Percentiles rank a stretch among this genome's conserved stretches.
phyloP scores from a whole-genome alignment of 2,113 vertebrate species.

The Laterallus jamaicensis region DNA sequence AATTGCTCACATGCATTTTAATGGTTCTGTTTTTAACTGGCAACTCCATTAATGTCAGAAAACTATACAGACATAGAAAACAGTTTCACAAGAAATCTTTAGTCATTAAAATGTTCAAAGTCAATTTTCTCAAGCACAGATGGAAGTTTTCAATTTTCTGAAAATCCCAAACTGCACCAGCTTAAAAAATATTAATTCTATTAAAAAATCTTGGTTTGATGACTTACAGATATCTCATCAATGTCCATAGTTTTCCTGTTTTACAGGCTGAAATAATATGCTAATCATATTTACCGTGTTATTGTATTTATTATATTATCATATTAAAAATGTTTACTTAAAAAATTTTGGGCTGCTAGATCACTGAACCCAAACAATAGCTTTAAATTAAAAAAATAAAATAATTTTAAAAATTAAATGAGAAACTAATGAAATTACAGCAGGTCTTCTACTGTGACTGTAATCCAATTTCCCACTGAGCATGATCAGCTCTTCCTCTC shows the following conservation, averaged over 20 bases:
- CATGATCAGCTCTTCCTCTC: neutral
- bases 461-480: neutral
- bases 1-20: conserved; percentile 17
- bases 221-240: neutral
- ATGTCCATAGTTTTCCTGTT: neutral
- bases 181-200: neutral
- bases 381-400: neutral
- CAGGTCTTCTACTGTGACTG: neutral
- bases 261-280: neutral
- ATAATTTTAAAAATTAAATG: neutral
- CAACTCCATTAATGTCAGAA: neutral
- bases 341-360: neutral
- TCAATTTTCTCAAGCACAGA: neutral
- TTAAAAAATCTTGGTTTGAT: neutral
- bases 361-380: neutral
- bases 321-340: neutral
- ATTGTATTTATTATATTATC: neutral
- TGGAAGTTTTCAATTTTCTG: neutral
- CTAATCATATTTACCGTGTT: neutral
- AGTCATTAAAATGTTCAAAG: neutral
- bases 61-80: neutral
- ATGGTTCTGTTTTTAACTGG: neutral
- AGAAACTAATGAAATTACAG: conserved; percentile 1
- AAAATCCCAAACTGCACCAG: neutral
- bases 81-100: neutral